phyloP scores from a whole-genome alignment of 2,113 vertebrate species.

The Ibidorhyncha struthersii region DNA sequence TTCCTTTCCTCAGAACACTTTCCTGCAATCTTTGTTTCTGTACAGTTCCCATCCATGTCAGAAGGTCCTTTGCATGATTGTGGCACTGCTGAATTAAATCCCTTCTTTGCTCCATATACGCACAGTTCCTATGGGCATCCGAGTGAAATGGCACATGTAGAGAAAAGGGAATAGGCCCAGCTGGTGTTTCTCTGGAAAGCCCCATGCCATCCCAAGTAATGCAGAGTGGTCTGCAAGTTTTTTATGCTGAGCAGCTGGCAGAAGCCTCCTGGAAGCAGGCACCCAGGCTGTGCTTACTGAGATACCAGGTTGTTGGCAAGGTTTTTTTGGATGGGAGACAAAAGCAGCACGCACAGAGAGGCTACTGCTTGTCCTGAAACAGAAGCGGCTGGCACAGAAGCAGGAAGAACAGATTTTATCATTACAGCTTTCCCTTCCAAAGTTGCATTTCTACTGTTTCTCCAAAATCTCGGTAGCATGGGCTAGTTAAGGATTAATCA shows the following conservation, averaged over 20 bases:
- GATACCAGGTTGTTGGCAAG: neutral
- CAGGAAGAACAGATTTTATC: neutral
- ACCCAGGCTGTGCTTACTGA: neutral
- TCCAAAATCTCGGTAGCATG: neutral
- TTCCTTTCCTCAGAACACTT: neutral
- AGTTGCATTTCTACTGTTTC: neutral
- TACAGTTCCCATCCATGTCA: neutral
- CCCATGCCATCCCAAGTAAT: neutral
- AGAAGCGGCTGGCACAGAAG: neutral
- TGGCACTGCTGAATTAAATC: neutral
- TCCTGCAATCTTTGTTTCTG: neutral
- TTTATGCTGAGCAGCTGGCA: constrained; percentile 3
- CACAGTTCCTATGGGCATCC: neutral
- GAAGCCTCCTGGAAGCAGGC: neutral
- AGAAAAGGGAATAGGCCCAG: neutral
- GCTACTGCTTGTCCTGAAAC: neutral
- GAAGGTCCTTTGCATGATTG: neutral
- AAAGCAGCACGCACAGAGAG: neutral
- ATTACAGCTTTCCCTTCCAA: neutral
- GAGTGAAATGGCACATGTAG: neutral
- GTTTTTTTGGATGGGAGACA: neutral
- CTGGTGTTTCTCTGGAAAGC: neutral
- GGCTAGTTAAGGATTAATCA: neutral
- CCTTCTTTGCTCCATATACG: neutral
- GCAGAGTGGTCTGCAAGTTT: neutral